phyloP scores from a whole-genome alignment of 2,113 vertebrate species.

The Notiomystis cincta region DNA sequence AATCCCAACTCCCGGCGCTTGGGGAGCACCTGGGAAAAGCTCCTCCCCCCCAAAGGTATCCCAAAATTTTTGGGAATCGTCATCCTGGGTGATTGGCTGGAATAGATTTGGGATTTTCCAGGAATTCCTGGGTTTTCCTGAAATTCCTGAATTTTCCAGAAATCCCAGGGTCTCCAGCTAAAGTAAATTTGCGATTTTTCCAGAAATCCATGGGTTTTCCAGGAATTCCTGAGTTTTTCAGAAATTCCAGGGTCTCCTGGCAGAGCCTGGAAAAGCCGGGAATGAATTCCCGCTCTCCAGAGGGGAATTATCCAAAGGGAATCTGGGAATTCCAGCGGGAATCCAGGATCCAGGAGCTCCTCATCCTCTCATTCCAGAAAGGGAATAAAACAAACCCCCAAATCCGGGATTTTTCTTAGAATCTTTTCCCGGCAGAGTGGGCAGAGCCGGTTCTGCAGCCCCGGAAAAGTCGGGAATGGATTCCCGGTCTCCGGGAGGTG shows the following conservation, averaged over 20 bases:
- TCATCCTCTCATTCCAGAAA: fast-evolving
- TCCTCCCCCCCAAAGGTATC: too few species aligned
- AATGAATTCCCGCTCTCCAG: background rate
- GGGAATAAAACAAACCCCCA: background rate
- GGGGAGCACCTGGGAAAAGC: fast-evolving
- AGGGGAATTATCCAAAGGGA: fast-evolving
- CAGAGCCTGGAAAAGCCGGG: background rate
- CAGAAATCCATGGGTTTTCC: background rate
- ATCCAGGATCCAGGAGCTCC: background rate
- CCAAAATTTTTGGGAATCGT: background rate
- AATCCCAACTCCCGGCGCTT: fast-evolving
- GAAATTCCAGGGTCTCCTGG: background rate
- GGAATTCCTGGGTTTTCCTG: background rate
- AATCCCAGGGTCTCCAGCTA: too few species aligned
- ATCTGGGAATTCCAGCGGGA: background rate
- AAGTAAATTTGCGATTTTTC: too few species aligned
- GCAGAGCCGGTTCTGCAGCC: background rate
- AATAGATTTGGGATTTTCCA: background rate
- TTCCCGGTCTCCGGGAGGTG: background rate
- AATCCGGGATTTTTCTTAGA: background rate
- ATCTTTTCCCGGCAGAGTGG: background rate
- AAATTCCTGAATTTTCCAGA: too few species aligned
- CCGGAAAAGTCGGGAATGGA: background rate
- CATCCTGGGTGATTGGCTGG: fast-evolving
- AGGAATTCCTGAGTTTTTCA: background rate